Conservation (phyloP, 2,888 invertebrate genomes). For the Coleophora deauratella region DNA sequence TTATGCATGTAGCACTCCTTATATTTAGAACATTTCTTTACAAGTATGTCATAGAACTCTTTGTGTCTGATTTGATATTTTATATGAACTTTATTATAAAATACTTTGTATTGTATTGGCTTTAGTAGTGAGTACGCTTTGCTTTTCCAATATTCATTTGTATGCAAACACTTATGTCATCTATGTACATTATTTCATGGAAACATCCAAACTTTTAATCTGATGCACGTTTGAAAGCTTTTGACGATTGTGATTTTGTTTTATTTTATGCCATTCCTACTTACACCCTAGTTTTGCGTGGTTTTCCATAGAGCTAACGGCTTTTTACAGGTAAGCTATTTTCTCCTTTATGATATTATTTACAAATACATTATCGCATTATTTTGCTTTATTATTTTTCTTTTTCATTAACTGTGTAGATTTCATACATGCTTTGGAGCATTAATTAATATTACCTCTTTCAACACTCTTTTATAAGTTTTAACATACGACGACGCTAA, state of each 20-base stretch:
- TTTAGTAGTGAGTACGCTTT: too few species aligned
- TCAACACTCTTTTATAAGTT: too few species aligned
- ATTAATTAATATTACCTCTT: too few species aligned
- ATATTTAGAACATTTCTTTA: background rate
- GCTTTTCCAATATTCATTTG: too few species aligned
- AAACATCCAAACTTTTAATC: conserved; percentile 10
- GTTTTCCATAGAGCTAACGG: conserved; percentile 36
- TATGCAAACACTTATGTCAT: too few species aligned
- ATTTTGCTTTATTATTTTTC: conserved; percentile 4
- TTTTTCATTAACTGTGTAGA: conserved; percentile 4
- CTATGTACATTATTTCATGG: background rate
- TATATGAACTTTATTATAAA: too few species aligned
- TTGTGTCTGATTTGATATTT: too few species aligned
- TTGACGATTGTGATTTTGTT: conserved; percentile 73
- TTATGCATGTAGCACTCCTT: conserved; percentile 21
- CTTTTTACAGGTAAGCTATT: conserved; percentile 52
- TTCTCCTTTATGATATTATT: conserved; percentile 5
- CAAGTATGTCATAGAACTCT: too few species aligned
- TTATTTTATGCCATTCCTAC: conserved; percentile 49
- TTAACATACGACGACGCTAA: too few species aligned
- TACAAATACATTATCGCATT: background rate
- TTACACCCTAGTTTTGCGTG: conserved; percentile 41
- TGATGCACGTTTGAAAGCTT: conserved; percentile 72
- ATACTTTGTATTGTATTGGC: too few species aligned
- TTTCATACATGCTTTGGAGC: conserved; percentile 16